phyloP scores from a whole-genome alignment of 1,140 invertebrate genomes.

The Aphelinus certus region DNA sequence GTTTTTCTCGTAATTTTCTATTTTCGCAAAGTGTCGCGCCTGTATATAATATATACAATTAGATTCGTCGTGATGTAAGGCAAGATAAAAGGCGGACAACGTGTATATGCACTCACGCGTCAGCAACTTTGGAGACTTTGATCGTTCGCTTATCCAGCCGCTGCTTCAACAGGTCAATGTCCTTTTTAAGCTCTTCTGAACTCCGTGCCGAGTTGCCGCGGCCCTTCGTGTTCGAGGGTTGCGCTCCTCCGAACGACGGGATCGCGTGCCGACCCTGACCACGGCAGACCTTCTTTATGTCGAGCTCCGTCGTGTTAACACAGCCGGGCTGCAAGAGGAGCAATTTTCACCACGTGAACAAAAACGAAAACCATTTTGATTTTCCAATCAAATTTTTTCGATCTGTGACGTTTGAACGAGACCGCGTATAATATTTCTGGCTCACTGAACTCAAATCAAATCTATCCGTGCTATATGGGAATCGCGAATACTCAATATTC shows the following conservation, averaged over 20 bases:
- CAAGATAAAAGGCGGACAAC: neutral
- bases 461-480: no score
- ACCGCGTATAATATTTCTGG: no score
- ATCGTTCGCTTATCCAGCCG: conserved; percentile 90
- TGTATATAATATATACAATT: neutral
- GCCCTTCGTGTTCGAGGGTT: conserved; percentile 9
- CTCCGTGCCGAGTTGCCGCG: neutral
- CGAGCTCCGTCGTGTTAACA: conserved; percentile 98
- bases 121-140: conserved; percentile 96
- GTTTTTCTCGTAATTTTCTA: neutral
- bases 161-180: conserved; percentile 75
- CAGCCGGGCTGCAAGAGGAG: conserved; percentile 84
- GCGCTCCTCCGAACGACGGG: conserved; percentile 2
- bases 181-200: conserved; percentile 69
- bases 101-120: conserved; percentile 79
- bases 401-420: no score
- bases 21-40: neutral
- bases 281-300: conserved; percentile 96
- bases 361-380: neutral
- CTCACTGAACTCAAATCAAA: no score
- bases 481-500: no score
- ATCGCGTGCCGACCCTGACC: conserved; percentile 68
- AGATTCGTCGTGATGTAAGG: neutral
- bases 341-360: neutral
- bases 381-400: neutral